These are phyloP conservation scores for Alethe diademata DNA, from an alignment of 2,113 vertebrate species.

Conservation along the genomic window DNA sequence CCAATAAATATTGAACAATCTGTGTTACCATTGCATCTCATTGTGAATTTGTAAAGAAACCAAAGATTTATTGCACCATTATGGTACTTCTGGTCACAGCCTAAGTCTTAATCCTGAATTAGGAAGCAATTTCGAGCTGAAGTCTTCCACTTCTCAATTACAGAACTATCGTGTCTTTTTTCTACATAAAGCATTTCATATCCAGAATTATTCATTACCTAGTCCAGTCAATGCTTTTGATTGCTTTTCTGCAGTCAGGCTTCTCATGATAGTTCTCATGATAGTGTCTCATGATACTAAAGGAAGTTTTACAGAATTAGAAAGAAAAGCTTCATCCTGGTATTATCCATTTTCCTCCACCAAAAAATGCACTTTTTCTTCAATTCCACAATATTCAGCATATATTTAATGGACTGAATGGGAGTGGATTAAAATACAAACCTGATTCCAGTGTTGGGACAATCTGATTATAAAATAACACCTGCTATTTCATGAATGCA, in stretches of 20 bases:
- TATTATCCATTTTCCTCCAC: background rate
- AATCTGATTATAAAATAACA: background rate
- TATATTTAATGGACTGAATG: background rate
- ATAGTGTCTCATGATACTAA: background rate
- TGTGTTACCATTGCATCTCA: background rate
- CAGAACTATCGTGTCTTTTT: background rate
- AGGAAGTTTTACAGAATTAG: background rate
- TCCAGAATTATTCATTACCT: background rate
- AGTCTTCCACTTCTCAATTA: background rate
- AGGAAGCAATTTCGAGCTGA: background rate
- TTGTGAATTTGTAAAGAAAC: background rate
- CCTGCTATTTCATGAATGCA: background rate
- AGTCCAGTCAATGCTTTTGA: background rate
- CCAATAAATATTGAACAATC: background rate
- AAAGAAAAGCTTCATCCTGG: background rate
- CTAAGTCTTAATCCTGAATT: background rate
- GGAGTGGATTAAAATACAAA: background rate
- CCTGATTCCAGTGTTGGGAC: background rate
- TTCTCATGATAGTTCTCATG: background rate
- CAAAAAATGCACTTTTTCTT: background rate
- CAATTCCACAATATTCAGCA: background rate
- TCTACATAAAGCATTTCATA: background rate
- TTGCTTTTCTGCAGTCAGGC: background rate
- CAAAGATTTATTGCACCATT: background rate
- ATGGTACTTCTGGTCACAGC: background rate